Conservation (phyloP, 2,113 vertebrate species). For the Prinia subflava region DNA sequence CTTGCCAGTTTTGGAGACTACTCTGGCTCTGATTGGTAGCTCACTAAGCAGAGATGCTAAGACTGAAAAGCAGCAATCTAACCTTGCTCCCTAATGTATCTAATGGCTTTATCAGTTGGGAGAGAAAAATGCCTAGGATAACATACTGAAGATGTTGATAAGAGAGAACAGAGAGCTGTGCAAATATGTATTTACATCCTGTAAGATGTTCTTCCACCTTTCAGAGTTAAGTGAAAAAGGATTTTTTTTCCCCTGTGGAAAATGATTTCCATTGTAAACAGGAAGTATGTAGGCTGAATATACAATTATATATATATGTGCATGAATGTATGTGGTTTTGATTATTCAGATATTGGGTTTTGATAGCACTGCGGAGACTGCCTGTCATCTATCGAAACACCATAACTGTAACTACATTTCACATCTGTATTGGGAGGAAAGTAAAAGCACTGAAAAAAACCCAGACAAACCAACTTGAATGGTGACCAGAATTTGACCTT, state of each 20-base stretch:
- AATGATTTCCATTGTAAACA: background rate
- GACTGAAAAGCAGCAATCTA: background rate
- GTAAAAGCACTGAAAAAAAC: background rate
- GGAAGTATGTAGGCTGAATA: background rate
- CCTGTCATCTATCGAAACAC: background rate
- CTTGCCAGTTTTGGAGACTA: background rate
- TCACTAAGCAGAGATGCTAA: background rate
- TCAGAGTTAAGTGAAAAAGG: background rate
- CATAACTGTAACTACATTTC: background rate
- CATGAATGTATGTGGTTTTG: background rate
- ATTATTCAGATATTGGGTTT: background rate
- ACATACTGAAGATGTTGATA: background rate
- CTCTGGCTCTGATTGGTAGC: background rate
- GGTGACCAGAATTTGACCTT: background rate
- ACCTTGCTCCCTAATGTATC: background rate
- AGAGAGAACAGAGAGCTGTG: background rate
- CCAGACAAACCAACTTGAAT: background rate
- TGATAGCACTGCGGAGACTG: fast-evolving
- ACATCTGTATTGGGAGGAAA: background rate
- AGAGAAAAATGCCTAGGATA: background rate
- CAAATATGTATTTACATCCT: background rate
- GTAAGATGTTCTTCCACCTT: background rate
- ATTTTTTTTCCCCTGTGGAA: background rate
- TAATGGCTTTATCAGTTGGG: background rate
- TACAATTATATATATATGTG: too few relatives aligned